phyloP scores from a whole-genome alignment of 2,113 vertebrate genomes.

The Gyps fulvus region DNA sequence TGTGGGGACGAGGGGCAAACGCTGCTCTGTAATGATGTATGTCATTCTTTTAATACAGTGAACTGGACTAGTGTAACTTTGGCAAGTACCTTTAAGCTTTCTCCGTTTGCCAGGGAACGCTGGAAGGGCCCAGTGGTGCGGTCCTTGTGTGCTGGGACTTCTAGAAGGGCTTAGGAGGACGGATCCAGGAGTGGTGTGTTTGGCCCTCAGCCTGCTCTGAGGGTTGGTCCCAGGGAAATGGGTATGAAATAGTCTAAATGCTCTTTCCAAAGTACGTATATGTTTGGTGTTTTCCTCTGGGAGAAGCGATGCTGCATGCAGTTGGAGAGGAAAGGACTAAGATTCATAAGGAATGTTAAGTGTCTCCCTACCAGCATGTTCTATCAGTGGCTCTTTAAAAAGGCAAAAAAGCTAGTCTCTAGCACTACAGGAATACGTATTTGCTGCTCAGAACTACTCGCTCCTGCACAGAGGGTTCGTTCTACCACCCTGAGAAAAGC shows the following conservation, averaged over 20 bases:
- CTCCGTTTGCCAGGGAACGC: background rate
- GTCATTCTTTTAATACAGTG: background rate
- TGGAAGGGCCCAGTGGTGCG: background rate
- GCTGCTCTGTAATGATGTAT: background rate
- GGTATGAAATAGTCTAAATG: background rate
- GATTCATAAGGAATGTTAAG: background rate
- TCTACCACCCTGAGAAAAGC: background rate
- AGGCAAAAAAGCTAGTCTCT: background rate
- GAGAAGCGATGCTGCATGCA: background rate
- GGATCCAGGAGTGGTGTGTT: background rate
- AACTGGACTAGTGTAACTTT: background rate
- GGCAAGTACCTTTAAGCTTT: background rate
- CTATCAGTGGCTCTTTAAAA: background rate
- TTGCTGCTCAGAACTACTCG: background rate
- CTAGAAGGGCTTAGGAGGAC: background rate
- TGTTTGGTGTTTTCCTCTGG: background rate
- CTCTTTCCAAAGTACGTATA: background rate
- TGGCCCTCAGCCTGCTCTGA: background rate
- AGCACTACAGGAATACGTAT: background rate
- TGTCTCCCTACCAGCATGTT: background rate
- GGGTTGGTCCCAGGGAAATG: background rate
- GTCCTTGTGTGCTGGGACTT: background rate
- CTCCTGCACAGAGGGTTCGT: background rate
- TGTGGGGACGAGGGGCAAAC: background rate
- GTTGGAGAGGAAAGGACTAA: background rate